These are phyloP conservation scores for Mugil cephalus DNA, from an alignment of 2,113 vertebrate genomes.

Conservation along the genomic window DNA sequence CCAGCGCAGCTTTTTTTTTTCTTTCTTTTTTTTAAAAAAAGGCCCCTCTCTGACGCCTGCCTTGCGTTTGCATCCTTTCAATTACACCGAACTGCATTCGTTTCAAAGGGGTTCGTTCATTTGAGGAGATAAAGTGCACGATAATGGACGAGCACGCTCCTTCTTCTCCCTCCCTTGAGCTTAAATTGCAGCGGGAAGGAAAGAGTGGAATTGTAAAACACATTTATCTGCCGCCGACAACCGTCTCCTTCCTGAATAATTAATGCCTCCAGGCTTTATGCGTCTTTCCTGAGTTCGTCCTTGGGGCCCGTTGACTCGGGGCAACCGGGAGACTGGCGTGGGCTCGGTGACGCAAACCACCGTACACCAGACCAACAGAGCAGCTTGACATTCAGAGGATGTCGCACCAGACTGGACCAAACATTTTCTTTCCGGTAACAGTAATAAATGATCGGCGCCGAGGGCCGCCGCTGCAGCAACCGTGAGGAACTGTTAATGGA, in stretches of 20 bases:
- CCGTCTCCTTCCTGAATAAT: constrained; percentile 76
- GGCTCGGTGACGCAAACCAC: background rate
- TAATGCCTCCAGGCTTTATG: constrained; percentile 62
- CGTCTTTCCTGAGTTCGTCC: constrained; percentile 51
- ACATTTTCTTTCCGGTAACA: constrained; percentile 3
- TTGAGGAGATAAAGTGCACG: constrained; percentile 66
- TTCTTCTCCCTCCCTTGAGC: constrained; percentile 43
- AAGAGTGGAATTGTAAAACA: constrained; percentile 70
- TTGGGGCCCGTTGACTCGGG: constrained; percentile 54
- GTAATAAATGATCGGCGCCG: constrained; percentile 40
- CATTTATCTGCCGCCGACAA: constrained; percentile 75
- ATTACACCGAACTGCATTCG: constrained; percentile 32
- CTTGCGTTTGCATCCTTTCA: constrained; percentile 20
- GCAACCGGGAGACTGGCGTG: background rate
- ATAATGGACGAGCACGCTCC: constrained; percentile 54
- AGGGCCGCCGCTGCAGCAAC: background rate
- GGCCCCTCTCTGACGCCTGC: background rate
- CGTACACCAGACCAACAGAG: constrained; percentile 6
- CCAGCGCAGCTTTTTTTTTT: background rate
- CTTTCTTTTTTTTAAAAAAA: too few relatives aligned
- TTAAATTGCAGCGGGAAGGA: constrained; percentile 58
- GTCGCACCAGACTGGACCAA: constrained; percentile 3
- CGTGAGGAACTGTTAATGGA: constrained; percentile 35
- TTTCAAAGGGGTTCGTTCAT: constrained; percentile 37
- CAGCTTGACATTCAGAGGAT: constrained; percentile 24